A percentile compares a stretch with the other conserved stretches of the same genome.
Evolutionary conservation across 2,888 invertebrate species (phyloP).

Genomic region (Hypomecis atomaria): DNA sequence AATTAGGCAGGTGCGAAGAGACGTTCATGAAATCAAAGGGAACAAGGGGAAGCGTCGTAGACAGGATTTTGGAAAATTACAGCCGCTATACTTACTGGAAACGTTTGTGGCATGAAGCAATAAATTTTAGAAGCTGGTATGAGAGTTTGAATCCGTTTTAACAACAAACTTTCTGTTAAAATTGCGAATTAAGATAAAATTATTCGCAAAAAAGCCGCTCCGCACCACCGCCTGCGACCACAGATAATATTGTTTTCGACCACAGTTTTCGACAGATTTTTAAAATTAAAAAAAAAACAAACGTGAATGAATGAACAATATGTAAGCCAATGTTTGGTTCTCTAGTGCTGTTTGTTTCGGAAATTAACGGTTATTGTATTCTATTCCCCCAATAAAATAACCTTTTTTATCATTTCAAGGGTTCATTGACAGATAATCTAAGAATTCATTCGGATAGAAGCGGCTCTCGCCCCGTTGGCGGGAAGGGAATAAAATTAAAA

Average conservation of each 20-base stretch:
- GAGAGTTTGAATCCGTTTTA: background rate
- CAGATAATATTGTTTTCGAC: conserved; percentile 7
- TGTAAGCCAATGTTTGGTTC: too few species aligned
- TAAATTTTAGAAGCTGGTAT: background rate
- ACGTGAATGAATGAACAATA: too few species aligned
- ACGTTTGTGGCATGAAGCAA: conserved; percentile 28
- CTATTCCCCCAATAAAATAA: background rate
- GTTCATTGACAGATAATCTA: too few species aligned
- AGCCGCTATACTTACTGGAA: conserved; percentile 32
- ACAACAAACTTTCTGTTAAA: conserved; percentile 9
- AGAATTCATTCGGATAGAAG: too few species aligned
- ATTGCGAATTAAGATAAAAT: conserved; percentile 15
- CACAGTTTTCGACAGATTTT: too few species aligned
- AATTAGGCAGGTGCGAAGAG: conserved; percentile 35
- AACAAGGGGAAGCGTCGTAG: conserved; percentile 33
- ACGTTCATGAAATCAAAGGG: conserved; percentile 31
- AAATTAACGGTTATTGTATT: conserved; percentile 18
- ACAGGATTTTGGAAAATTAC: conserved; percentile 6
- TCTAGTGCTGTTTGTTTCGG: conserved; percentile 9
- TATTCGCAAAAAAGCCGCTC: conserved; percentile 36
- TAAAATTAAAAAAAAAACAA: too few species aligned
- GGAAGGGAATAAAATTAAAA: too few species aligned
- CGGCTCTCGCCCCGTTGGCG: too few species aligned
- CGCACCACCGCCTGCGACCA: conserved; percentile 34
- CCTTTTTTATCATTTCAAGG: too few species aligned